A percentile compares a stretch with the other conserved stretches of the same genome.
These are phyloP conservation scores for Synanceia verrucosa DNA, from an alignment of 2,797 vertebrate species.

Conservation along the genomic window DNA sequence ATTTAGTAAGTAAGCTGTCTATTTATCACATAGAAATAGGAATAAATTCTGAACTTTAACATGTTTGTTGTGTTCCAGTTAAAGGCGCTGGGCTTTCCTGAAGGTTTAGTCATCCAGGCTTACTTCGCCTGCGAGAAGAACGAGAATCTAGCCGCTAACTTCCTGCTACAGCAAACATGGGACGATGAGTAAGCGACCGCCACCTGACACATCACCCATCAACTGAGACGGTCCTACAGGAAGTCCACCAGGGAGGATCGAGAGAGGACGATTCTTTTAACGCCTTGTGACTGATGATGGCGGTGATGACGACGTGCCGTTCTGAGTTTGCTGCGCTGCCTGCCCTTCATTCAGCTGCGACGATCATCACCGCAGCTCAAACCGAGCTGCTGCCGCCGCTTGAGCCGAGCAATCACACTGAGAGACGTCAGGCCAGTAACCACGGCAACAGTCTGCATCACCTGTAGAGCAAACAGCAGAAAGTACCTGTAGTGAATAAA, in stretches of 20 bases:
- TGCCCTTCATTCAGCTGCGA: constrained; percentile 52
- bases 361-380: constrained; percentile 45
- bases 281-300: constrained; percentile 20
- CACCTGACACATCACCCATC: constrained; percentile 7
- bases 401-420: constrained; percentile 43
- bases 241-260: constrained; percentile 2
- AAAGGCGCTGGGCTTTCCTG: constrained; percentile 86
- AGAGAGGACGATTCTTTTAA: constrained; percentile 32
- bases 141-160: constrained; percentile 85
- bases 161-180: constrained; percentile 85
- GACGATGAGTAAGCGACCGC: constrained; percentile 79
- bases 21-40: too few relatives aligned
- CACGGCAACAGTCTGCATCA: constrained; percentile 53
- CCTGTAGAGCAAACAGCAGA: constrained; percentile 14
- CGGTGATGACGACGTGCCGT: constrained; percentile 33
- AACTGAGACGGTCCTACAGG: constrained; percentile 14
- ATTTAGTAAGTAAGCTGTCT: too few relatives aligned
- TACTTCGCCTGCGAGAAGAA: constrained; percentile 88
- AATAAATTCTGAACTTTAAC: too few relatives aligned
- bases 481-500: neutral
- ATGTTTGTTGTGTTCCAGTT: constrained; percentile 72
- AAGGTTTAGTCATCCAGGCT: constrained; percentile 86
- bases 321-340: constrained; percentile 55
- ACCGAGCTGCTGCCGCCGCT: constrained; percentile 52
- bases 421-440: constrained; percentile 37